A percentile compares a stretch with the other conserved stretches of the same genome.
Evolutionary conservation across 23 tunicate genomes (phyloP).

Genomic region (Diplosoma virens): DNA sequence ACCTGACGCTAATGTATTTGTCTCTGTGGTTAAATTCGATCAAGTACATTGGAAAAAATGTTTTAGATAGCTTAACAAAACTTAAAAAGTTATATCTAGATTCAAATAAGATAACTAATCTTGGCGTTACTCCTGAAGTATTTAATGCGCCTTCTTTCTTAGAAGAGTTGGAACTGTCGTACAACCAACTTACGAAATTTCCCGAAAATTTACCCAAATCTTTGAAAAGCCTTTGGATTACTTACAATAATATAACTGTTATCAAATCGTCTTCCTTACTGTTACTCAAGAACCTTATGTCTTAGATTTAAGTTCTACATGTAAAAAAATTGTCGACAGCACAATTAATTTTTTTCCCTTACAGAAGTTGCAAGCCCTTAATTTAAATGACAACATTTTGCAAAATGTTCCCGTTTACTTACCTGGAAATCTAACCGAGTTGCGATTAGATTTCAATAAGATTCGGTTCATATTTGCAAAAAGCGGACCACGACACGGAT

Average conservation of each 20-base stretch:
- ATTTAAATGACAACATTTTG: constrained; percentile 40
- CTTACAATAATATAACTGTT: constrained; percentile 14
- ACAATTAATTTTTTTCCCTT: background rate
- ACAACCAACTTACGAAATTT: constrained; percentile 28
- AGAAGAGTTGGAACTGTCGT: constrained; percentile 27
- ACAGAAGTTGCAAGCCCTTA: constrained; percentile 4
- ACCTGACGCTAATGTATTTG: constrained; percentile 36
- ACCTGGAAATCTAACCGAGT: constrained; percentile 42
- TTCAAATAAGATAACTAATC: constrained; percentile 54
- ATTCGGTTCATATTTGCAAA: constrained; percentile 44
- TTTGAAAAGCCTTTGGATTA: constrained; percentile 25
- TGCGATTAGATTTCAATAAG: constrained; percentile 31
- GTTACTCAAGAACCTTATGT: constrained; percentile 5
- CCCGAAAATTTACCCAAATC: constrained; percentile 41
- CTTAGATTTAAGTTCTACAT: no score
- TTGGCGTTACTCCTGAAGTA: constrained; percentile 15
- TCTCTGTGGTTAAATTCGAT: constrained; percentile 41
- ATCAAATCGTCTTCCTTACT: constrained; percentile 2
- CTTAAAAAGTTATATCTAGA: constrained; percentile 26
- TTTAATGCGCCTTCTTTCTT: constrained; percentile 18
- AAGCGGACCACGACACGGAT: constrained; percentile 13
- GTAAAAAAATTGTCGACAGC: constrained; percentile 23
- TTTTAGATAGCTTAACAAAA: constrained; percentile 26
- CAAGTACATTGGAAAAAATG: constrained; percentile 48
- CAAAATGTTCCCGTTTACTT: constrained; percentile 35